These are phyloP conservation scores for Platycheirus albimanus DNA, from an alignment of 2,888 invertebrate species.

Conservation along the genomic window DNA sequence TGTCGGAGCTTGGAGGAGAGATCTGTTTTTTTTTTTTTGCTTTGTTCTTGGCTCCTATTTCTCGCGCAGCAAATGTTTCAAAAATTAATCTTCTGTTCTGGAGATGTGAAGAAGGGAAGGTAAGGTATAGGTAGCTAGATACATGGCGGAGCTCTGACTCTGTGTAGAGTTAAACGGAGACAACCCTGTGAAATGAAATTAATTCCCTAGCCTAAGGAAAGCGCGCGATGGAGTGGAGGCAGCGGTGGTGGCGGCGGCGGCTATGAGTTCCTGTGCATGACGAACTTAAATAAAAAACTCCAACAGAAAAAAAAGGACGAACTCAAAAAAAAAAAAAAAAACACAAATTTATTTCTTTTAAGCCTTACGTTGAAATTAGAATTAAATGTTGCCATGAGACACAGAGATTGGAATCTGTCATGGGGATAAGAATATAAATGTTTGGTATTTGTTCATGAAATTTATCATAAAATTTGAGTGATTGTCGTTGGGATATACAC, in stretches of 20 bases:
- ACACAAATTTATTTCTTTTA: conserved; percentile 20
- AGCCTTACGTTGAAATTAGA: conserved; percentile 47
- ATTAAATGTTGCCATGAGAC: conserved; percentile 49
- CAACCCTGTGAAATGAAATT: conserved; percentile 64
- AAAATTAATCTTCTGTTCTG: conserved; percentile 68
- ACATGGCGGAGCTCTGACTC: no score
- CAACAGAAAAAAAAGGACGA: conserved; percentile 54
- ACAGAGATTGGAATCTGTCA: conserved; percentile 49
- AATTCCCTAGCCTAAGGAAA: conserved; percentile 45
- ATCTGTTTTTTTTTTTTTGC: conserved; percentile 9
- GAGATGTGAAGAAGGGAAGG: background rate
- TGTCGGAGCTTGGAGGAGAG: conserved; percentile 18
- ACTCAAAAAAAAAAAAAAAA: conserved; percentile 53
- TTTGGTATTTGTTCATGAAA: conserved; percentile 61
- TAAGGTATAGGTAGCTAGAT: background rate
- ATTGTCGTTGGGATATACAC: conserved; percentile 28
- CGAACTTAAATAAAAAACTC: conserved; percentile 63
- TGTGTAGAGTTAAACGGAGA: conserved; percentile 62
- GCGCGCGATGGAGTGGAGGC: background rate
- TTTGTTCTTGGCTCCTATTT: background rate
- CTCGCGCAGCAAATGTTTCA: conserved; percentile 64
- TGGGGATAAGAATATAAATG: conserved; percentile 58
- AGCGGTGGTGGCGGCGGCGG: background rate
- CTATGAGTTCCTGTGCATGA: conserved; percentile 28
- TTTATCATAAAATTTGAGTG: conserved; percentile 72